Percentiles rank a stretch among this genome's conserved stretches.
These are phyloP conservation scores for Lithobates sylvaticus DNA, from an alignment of 2,797 vertebrate species.

Conservation along the genomic window DNA sequence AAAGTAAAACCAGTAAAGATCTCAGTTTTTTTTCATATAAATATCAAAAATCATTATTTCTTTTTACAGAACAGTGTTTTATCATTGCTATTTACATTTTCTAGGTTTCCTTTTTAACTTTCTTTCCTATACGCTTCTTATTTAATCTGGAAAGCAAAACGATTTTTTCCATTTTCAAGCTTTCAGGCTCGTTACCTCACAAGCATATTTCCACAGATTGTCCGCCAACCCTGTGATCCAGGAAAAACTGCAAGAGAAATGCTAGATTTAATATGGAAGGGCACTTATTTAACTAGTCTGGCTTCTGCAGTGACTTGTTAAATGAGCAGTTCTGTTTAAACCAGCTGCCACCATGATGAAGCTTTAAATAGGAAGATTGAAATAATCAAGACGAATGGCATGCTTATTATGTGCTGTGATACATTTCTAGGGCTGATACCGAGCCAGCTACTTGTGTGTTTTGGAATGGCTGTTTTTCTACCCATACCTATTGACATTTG, in stretches of 20 bases:
- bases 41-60: slow-evolving; percentile 47
- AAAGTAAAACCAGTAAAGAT: neutral
- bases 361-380: slow-evolving; percentile 71
- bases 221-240: slow-evolving; percentile 44
- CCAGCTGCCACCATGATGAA: slow-evolving; percentile 70
- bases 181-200: slow-evolving; percentile 32
- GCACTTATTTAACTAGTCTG: slow-evolving; percentile 58
- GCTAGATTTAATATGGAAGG: slow-evolving; percentile 46
- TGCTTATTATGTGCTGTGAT: slow-evolving; percentile 66
- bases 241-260: slow-evolving; percentile 60
- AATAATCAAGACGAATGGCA: slow-evolving; percentile 69
- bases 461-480: slow-evolving; percentile 39
- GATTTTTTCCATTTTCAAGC: slow-evolving; percentile 31
- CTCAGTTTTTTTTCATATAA: slow-evolving; percentile 40
- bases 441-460: slow-evolving; percentile 59
- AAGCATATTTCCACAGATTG: slow-evolving; percentile 47
- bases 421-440: slow-evolving; percentile 64
- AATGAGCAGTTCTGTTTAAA: slow-evolving; percentile 68
- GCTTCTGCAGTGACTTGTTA: slow-evolving; percentile 65
- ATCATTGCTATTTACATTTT: slow-evolving; percentile 23
- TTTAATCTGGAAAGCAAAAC: slow-evolving; percentile 9
- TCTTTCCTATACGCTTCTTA: slow-evolving; percentile 11
- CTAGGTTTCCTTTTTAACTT: slow-evolving; percentile 30
- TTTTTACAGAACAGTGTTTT: slow-evolving; percentile 45
- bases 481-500: slow-evolving; percentile 58